Conservation (phyloP, 2,113 vertebrate species). For the Nerophis lumbriciformis region DNA sequence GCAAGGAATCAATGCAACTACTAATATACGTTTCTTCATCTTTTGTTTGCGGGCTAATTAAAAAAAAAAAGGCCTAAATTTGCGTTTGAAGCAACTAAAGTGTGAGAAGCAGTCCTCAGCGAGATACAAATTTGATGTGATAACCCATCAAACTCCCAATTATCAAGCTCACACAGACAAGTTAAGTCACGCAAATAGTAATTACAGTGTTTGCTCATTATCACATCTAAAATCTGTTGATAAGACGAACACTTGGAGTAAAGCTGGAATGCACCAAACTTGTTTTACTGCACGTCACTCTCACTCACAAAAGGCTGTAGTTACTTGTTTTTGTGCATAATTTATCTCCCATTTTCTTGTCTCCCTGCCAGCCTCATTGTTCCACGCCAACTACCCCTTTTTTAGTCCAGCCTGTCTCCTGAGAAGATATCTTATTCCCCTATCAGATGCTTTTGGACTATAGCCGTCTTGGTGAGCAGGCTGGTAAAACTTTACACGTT, state of each 20-base stretch:
- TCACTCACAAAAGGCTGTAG: slow-evolving; percentile 8
- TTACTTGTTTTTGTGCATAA: not conserved
- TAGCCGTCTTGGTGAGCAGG: no score
- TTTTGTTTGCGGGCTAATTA: not conserved
- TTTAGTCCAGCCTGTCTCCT: no score
- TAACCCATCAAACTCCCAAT: slow-evolving; percentile 73
- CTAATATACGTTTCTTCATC: no score
- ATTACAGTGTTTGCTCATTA: slow-evolving; percentile 81
- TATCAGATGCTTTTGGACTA: no score
- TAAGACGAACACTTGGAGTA: slow-evolving; percentile 49
- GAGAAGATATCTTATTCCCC: no score
- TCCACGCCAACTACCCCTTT: no score
- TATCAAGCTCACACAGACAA: slow-evolving; percentile 54
- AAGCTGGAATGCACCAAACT: not conserved
- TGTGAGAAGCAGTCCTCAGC: slow-evolving; percentile 19
- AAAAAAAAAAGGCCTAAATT: not conserved
- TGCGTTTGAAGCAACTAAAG: not conserved
- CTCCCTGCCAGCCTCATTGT: no score
- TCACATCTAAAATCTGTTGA: slow-evolving; percentile 69
- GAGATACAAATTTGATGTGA: slow-evolving; percentile 42
- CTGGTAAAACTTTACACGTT: no score
- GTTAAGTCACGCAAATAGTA: slow-evolving; percentile 77
- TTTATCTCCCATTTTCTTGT: no score
- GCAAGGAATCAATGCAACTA: no score
- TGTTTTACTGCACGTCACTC: not conserved